phyloP scores from a whole-genome alignment of 2,797 vertebrate genomes.

The Molossus alvarezi region DNA sequence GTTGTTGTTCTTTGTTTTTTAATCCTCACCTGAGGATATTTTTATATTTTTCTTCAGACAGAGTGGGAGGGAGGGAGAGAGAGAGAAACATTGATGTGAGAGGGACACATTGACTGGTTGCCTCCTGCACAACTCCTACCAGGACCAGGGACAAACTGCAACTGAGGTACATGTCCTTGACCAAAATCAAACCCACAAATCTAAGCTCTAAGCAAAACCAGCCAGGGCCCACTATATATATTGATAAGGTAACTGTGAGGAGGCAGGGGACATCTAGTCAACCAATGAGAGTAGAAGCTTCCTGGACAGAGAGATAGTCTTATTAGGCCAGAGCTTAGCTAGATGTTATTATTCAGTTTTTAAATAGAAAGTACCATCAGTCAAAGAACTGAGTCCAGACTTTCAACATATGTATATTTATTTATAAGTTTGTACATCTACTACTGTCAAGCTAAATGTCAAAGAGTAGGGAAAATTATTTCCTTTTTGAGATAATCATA shows the following conservation, averaged over 20 bases:
- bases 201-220: no score
- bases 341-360: not conserved
- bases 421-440: not conserved
- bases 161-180: no score
- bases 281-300: not conserved
- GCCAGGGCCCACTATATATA: no score
- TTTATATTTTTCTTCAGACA: no score
- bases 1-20: no score
- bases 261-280: not conserved
- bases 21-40: no score
- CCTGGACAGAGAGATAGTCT: not conserved
- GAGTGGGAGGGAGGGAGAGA: no score
- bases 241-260: not conserved
- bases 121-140: no score
- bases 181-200: no score
- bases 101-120: no score
- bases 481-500: not conserved
- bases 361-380: not conserved
- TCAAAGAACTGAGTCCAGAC: not conserved
- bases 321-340: not conserved
- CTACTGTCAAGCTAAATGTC: slow-evolving; percentile 13
- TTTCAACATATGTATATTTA: not conserved
- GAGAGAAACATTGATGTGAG: no score
- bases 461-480: not conserved
- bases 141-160: no score